Base-by-base conservation (phyloP, 2,113 vertebrate species). In the Odontesthes bonariensis region DNA sequence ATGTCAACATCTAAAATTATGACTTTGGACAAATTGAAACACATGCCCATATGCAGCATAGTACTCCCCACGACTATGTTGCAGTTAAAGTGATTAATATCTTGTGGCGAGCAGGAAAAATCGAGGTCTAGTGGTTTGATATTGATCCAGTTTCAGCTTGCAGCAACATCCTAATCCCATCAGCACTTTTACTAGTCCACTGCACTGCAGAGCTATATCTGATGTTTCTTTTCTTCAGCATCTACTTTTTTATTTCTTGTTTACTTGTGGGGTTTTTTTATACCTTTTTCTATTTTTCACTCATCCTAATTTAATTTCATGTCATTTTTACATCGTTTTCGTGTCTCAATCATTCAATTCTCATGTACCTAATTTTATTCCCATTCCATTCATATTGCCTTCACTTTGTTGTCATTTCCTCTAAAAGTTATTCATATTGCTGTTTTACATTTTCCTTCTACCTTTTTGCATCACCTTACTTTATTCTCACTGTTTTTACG, bases 131-230 rank as follows among this genome's bases (percentile, higher is more conserved):
- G 69, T 69, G 42, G 78, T 67, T 44, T 1, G 67, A 35, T 79
- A 91, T 91, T 55, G 88, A 90, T 89, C 86, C 44, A 42, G 47
- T 57, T 56, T 57, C 59, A 27, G 86, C 85, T 82, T 70, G 71
- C 62, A 84, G 88, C 88, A 42, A 68, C 16, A 0, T 23, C 11
- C 63, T 87, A 80, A 88, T 89, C 68, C 66, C 58, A 60, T 82
- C 77, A 86, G 75, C 58, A 68, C 77, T 79, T 82, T 88, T 88
- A 91, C 87, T 86, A 86, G 73, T 89, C 79, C 31, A 70, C 77
- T 83, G 71, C 60, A 7, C 46, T 79, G 70, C 64, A 8, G 32
- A 73, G 62, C 77, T 53, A 13, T 51, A 22, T 52, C 44, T 78
- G 19, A 1, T 9, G 0, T 42, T 11, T 22, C n/a, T 35, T 20